Percentiles rank a stretch among this genome's conserved stretches.
Evolutionary conservation across 2,888 invertebrate genomes (phyloP).

Genomic region (Plagodis dolabraria): DNA sequence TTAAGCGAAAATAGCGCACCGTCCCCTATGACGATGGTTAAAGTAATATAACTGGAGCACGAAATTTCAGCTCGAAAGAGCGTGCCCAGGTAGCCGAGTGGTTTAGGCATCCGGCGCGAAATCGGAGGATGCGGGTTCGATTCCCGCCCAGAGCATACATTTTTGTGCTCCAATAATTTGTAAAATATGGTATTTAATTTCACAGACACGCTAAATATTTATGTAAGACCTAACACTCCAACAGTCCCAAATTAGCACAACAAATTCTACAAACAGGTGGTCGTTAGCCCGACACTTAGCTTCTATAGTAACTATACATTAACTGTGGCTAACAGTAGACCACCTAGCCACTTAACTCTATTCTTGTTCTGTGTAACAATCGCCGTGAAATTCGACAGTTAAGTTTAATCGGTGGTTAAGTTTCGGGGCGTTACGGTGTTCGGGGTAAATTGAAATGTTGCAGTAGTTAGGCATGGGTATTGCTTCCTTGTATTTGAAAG

Average conservation of each 20-base stretch:
- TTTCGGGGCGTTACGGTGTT: constrained; percentile 15
- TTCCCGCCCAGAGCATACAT: no score
- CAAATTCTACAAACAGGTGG: constrained; percentile 4
- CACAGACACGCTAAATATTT: background rate
- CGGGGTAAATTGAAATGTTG: constrained; percentile 19
- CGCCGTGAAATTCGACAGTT: constrained; percentile 43
- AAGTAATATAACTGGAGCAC: no score
- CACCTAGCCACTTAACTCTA: constrained; percentile 17
- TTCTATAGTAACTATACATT: background rate
- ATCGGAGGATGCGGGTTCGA: no score
- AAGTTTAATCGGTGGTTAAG: constrained; percentile 24
- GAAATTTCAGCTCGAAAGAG: no score
- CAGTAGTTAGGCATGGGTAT: constrained; percentile 3
- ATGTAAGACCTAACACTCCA: background rate
- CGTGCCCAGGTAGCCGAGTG: no score
- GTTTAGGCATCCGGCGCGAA: no score
- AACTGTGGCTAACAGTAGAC: background rate
- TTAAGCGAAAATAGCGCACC: no score
- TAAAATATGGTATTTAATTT: no score
- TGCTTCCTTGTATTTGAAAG: constrained; percentile 8
- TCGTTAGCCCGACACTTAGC: background rate
- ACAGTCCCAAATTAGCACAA: background rate
- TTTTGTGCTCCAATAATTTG: no score
- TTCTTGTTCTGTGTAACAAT: constrained; percentile 30
- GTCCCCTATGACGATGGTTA: no score